Evolutionary conservation across 1,140 invertebrate species (phyloP).

Genomic region (Calycopis cecrops): DNA sequence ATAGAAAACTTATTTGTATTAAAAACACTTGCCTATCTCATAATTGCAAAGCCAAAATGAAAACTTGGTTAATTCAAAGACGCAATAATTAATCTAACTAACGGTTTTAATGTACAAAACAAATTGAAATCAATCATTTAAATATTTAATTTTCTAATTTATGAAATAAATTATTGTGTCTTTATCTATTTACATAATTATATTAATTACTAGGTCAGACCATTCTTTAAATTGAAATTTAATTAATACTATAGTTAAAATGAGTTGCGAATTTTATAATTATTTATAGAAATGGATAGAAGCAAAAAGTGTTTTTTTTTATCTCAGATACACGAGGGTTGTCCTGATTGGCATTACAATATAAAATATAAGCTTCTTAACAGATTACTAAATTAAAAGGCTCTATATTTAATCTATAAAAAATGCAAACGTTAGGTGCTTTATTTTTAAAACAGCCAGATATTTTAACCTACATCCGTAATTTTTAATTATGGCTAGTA

Average conservation of each 20-base stretch:
- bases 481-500: too few relatives aligned
- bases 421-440: too few relatives aligned
- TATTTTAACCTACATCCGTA: too few relatives aligned
- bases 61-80: too few relatives aligned
- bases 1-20: too few relatives aligned
- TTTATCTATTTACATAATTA: slow-evolving; percentile 52
- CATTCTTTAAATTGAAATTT: slow-evolving; percentile 15
- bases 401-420: too few relatives aligned
- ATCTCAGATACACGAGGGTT: neutral
- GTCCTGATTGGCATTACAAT: slow-evolving; percentile 1
- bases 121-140: slow-evolving; percentile 10
- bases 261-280: slow-evolving; percentile 10
- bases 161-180: slow-evolving; percentile 65
- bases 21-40: too few relatives aligned
- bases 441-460: too few relatives aligned
- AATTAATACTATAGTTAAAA: slow-evolving; percentile 16
- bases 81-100: neutral
- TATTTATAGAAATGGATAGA: slow-evolving; percentile 6
- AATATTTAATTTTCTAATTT: slow-evolving; percentile 39
- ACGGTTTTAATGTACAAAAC: slow-evolving; percentile 10
- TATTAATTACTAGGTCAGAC: slow-evolving; percentile 25
- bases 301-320: slow-evolving; percentile 9
- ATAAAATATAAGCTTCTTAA: neutral
- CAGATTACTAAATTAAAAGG: too few relatives aligned
- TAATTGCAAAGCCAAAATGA: too few relatives aligned